These are phyloP conservation scores for Philaethria dido DNA, from an alignment of 2,888 invertebrate species.

Conservation along the genomic window DNA sequence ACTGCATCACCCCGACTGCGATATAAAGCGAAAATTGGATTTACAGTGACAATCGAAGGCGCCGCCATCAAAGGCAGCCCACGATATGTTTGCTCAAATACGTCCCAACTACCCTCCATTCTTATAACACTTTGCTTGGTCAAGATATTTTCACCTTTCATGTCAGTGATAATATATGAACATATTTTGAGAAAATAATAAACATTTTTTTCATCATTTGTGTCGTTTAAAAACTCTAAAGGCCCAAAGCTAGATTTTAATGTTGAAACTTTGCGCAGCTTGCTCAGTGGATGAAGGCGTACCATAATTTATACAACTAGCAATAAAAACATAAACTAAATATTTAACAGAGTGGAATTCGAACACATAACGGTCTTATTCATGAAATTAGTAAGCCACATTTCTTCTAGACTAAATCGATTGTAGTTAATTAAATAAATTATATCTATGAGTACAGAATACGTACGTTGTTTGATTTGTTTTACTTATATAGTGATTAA, in stretches of 20 bases:
- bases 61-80: conserved; percentile 79
- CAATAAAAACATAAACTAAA: no score
- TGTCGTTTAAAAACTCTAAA: neutral
- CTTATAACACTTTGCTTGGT: conserved; percentile 48
- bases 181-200: neutral
- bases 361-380: neutral
- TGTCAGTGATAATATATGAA: conserved; percentile 11
- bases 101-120: conserved; percentile 67
- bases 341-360: neutral
- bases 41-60: conserved; percentile 81
- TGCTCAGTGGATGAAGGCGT: neutral
- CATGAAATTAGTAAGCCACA: no score
- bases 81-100: conserved; percentile 75
- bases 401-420: no score
- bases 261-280: neutral
- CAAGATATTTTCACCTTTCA: conserved; percentile 41
- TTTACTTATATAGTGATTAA: no score
- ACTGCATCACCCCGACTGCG: conserved; percentile 64
- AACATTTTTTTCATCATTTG: neutral
- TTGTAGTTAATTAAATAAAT: neutral
- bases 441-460: neutral
- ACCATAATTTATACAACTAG: no score
- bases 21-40: conserved; percentile 83
- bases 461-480: no score
- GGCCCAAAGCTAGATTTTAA: neutral